Evolutionary conservation across 2,888 invertebrate genomes (phyloP).

Genomic region (Tachystola acroxantha): DNA sequence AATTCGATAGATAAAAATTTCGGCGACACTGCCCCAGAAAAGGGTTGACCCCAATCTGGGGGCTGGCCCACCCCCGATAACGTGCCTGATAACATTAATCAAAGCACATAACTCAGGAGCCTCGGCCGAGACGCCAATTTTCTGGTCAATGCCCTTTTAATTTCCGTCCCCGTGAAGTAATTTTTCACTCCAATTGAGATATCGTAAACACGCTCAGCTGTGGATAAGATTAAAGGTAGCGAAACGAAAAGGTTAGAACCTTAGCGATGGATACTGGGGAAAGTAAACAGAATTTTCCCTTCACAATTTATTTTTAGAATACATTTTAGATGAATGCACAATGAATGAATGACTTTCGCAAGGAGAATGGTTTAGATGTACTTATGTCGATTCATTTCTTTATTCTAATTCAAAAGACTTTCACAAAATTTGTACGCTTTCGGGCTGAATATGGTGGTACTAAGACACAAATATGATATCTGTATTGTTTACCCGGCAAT

Average conservation of each 20-base stretch:
- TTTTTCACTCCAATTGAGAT: conserved; percentile 60
- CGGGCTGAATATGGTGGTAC: no score
- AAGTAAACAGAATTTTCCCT: not conserved
- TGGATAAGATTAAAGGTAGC: conserved; percentile 4
- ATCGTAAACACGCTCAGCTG: conserved; percentile 38
- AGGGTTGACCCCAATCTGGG: conserved; percentile 54
- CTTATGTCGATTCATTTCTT: no score
- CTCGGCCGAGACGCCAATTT: conserved; percentile 54
- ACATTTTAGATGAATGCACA: no score
- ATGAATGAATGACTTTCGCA: no score
- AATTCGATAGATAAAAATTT: conserved; percentile 14
- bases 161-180: conserved; percentile 56
- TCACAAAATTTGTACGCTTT: no score
- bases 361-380: no score
- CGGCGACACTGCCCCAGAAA: conserved; percentile 9
- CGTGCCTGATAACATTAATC: conserved; percentile 72
- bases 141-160: conserved; percentile 69
- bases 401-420: no score
- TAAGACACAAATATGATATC: no score
- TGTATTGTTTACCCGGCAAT: no score
- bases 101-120: conserved; percentile 35
- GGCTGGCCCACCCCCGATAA: conserved; percentile 52
- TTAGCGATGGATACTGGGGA: not conserved
- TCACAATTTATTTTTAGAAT: no score
- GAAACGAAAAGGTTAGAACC: not conserved